Base-by-base conservation (phyloP, 2,888 invertebrate genomes). In the Drosophila mimica region DNA sequence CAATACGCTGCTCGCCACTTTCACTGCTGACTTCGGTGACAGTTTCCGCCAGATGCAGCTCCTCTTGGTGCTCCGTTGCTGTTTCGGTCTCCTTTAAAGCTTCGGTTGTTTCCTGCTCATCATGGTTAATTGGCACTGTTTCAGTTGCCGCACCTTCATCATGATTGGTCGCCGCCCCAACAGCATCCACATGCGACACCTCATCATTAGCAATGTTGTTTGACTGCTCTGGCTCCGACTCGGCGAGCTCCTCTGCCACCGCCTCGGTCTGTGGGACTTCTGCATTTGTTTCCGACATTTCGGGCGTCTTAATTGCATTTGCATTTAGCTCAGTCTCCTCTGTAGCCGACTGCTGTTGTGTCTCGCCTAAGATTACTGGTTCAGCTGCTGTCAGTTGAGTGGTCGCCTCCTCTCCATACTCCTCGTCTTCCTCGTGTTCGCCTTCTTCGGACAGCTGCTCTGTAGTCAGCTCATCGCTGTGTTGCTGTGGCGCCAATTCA, bases 251-350 rank as follows among this genome's bases (percentile, higher is more conserved):
- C 51, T 67, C 72, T 25, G 52, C 43, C 58, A 57, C 64, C 34
- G 40, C 36, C 53, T 65, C 73, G 20, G 61, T 51, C 70, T 68
- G 67, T 60, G 82, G 83, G 59, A 80, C 82, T 74, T 82, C 61
- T 70, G 73, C 79, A 75, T 81, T 76, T 81, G 82, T 81, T 83
- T 88, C 86, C 79, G 81, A 90, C 80, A 90, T 83, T 76, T 89
- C 89, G 72, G 89, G 87, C 81, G 87, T 83, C 74, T 89, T 89
- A 87, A 87, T 89, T 89, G 88, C 88, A 87, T 87, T 89, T 88
- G 73, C 82, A 84, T 89, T 84, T 80, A 76, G 81, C 60, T 80
- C 81, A 46, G 36, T 36, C 67, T 60, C 58, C 53, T 36, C 58
- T 59, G 53, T 20, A 31, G 38, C 30, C 48, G 54, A 36, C 36